phyloP scores from a whole-genome alignment of 2,113 vertebrate genomes.

The Ciconia maguari region DNA sequence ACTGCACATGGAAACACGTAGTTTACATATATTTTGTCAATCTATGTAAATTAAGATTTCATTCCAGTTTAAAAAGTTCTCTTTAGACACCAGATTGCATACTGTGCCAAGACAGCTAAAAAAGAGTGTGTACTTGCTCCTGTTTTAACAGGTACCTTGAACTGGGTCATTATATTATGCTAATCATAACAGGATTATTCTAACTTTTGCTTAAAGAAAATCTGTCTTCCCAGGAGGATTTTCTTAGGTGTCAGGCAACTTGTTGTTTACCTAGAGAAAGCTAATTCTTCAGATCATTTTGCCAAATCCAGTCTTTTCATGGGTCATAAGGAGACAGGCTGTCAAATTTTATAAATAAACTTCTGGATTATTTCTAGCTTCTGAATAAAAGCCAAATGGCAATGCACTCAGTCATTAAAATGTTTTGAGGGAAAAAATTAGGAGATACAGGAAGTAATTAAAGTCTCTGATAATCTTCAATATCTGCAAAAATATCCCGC shows the following conservation, averaged over 20 bases:
- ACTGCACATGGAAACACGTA: neutral
- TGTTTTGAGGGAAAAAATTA: neutral
- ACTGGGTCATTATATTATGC: neutral
- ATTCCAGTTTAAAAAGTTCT: neutral
- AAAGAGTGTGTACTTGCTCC: neutral
- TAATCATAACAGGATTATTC: neutral
- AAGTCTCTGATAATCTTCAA: neutral
- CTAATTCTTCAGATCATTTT: slow-evolving; percentile 2
- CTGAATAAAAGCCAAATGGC: slow-evolving; percentile 17
- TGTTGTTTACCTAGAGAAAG: neutral
- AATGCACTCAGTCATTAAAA: slow-evolving; percentile 11
- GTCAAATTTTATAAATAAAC: slow-evolving; percentile 33
- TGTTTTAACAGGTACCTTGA: neutral
- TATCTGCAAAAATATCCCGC: neutral
- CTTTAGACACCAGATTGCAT: neutral
- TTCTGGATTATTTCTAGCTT: slow-evolving; percentile 34
- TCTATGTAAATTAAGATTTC: neutral
- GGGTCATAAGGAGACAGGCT: neutral
- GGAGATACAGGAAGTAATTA: slow-evolving; percentile 14
- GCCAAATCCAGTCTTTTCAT: neutral
- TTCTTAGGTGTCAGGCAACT: neutral
- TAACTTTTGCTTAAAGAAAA: neutral
- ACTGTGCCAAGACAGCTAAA: neutral
- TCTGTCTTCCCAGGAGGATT: neutral
- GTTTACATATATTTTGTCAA: neutral